Evolutionary conservation across 2,797 vertebrate species (phyloP).

Genomic region (Pogonophryne albipinna): DNA sequence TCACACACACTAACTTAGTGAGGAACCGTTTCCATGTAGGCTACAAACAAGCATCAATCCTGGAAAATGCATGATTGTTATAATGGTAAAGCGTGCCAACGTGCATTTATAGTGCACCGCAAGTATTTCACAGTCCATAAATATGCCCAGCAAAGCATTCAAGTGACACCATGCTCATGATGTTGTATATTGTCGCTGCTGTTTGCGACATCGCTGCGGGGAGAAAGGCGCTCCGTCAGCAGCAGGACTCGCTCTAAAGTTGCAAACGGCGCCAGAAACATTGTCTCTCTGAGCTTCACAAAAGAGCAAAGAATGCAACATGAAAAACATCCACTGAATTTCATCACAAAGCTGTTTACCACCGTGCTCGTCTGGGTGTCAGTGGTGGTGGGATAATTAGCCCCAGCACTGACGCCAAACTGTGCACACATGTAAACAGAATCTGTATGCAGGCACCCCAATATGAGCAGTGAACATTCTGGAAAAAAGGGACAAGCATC

Average conservation of each 20-base stretch:
- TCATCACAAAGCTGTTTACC: not conserved
- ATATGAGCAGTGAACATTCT: not conserved
- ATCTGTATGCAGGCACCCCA: not conserved
- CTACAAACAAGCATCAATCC: too few relatives aligned
- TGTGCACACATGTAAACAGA: not conserved
- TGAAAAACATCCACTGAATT: not conserved
- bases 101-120: too few relatives aligned
- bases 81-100: too few relatives aligned
- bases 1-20: too few relatives aligned
- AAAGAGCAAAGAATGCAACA: not conserved
- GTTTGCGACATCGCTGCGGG: not conserved
- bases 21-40: too few relatives aligned
- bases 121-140: not conserved
- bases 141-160: constrained; percentile 3
- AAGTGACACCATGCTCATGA: not conserved
- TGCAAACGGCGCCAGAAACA: constrained; percentile 49
- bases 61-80: too few relatives aligned
- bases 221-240: constrained; percentile 39
- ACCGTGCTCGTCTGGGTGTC: not conserved
- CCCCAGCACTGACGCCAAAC: too few relatives aligned
- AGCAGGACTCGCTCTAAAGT: constrained; percentile 35
- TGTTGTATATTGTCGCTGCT: not conserved
- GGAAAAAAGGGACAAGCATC: constrained; percentile 20
- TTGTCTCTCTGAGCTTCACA: constrained; percentile 9
- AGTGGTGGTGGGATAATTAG: not conserved